Evolutionary conservation across 1,140 invertebrate species (phyloP), one percentile per base, ranked within the genome.

Genomic region (Atta colombica): DNA sequence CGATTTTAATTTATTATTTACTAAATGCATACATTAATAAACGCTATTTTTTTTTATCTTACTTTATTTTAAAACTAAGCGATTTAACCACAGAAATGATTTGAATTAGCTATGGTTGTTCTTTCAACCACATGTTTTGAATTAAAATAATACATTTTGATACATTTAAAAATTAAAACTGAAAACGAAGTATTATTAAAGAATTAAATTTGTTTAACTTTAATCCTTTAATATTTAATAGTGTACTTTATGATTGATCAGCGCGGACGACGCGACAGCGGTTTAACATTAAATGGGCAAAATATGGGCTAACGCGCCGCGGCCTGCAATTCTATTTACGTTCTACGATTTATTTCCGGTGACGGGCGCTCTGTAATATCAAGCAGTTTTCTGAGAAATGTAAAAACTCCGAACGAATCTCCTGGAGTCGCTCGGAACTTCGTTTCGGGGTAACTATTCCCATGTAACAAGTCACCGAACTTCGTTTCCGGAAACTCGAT

Each of bases 381-480:
- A 25, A 81, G 69, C n/a, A 63, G 71, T 10, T 35, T 49, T 45
- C 39, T 75, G 69, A 84, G 69, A 84, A 75, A 84, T 75, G 69
- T 63, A 84, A 84, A 58, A 84, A 84, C 55, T 75, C 80, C 25
- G 25, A 82, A 72, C 39, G 69, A 84, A 84, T 84, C 80, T 60
- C 45, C n/a, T 7, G 31, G 63, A 69, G 14, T 61, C 69, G 55
- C 80, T 82, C 25, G 25, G 74, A 75, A 84, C 80, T 84, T 84
- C 55, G 39, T 75, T 45, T 71, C 55, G 68, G n/a, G n/a, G 8
- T 58, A 63, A 63, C 69, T 84, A 55, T 60, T 84, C 14, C 35
- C 39, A 51, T 45, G 80, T 84, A 84, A 84, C 80, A 84, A 84
- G 80, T 84, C 69, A 35, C 69, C 69, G 55, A 84, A 84, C 80